Base-by-base conservation (phyloP, 2,797 vertebrate genomes). In the Melanotaenia nigrans region DNA sequence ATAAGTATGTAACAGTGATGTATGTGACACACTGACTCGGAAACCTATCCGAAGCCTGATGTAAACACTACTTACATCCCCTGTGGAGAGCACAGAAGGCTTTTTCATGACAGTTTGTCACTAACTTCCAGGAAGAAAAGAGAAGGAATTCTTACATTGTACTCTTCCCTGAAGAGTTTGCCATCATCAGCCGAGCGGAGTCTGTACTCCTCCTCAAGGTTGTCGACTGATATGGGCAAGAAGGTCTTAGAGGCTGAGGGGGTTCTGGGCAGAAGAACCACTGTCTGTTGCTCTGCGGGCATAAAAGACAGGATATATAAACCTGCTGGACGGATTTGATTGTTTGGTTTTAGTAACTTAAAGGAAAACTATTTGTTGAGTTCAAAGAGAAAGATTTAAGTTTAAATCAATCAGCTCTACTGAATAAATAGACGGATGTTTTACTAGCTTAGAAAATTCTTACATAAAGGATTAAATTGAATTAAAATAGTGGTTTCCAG, bases 81-180 rank as follows among this genome's bases (percentile, higher is more conserved):
- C 69, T 67, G 11, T 10, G 24, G 5, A n/a, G 32, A 68, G n/a
- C 33, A 51, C 28, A 62, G 18, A 53, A 2, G 22, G 38, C 35
- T 40, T 22, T 1, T 12, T 57, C 18, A 42, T n/a, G 36, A 51
- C 38, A 66, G 12, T 60, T 22, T 38, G 40, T 36, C 60, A 28
- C 30, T 13, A 20, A 71, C 28, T 30, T 56, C 4, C 47, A 65
- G 58, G 24, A 0, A 51, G 18, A 55, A 54, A 30, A 58, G 18
- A 20, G n/a, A 45, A 30, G n/a, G 38, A 12, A 38, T 0, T 85
- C 96, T 95, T 71, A 99, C 98, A 0, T 96, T 99, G 62, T 96
- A 99, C 89, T 99, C 96, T 75, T 98, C 97, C 0, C 97, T 92
- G 85, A 99, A 99, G 53, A 95, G 94, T 60, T 99, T 99, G 45